Evolutionary conservation across 2,113 vertebrate genomes (phyloP).

Genomic region (Pyrgilauda ruficollis): DNA sequence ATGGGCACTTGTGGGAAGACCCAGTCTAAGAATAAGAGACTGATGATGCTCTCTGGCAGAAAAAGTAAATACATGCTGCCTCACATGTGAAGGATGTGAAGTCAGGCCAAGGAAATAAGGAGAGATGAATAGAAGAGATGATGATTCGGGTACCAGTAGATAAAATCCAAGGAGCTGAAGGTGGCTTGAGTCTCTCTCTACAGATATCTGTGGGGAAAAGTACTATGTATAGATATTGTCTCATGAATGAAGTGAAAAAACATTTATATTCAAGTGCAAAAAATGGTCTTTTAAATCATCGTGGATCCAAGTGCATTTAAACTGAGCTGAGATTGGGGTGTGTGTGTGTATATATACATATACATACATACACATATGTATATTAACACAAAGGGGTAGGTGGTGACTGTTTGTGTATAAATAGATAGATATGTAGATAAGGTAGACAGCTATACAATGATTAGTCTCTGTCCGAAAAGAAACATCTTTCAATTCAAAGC

Average conservation of each 20-base stretch:
- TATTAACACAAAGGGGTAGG: background rate
- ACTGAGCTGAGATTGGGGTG: background rate
- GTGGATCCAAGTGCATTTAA: background rate
- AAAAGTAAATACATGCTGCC: background rate
- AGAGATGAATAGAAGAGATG: background rate
- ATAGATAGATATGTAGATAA: background rate
- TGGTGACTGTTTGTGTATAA: background rate
- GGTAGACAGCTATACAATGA: background rate
- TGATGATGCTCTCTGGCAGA: background rate
- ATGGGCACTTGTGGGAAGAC: background rate
- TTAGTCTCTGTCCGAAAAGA: background rate
- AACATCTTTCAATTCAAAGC: background rate
- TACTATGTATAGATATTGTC: background rate
- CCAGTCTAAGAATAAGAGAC: background rate
- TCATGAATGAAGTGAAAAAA: background rate
- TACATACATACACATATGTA: fast-evolving
- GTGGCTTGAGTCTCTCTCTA: background rate
- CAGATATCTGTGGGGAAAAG: background rate
- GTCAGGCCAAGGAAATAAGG: background rate
- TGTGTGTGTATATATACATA: fast-evolving
- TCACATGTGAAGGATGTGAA: background rate
- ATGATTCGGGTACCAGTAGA: background rate
- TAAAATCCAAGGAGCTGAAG: background rate
- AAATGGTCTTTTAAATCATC: background rate
- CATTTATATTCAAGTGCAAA: background rate